Conservation (phyloP, 2,113 vertebrate species). For the Chascanopsetta lugubris region DNA sequence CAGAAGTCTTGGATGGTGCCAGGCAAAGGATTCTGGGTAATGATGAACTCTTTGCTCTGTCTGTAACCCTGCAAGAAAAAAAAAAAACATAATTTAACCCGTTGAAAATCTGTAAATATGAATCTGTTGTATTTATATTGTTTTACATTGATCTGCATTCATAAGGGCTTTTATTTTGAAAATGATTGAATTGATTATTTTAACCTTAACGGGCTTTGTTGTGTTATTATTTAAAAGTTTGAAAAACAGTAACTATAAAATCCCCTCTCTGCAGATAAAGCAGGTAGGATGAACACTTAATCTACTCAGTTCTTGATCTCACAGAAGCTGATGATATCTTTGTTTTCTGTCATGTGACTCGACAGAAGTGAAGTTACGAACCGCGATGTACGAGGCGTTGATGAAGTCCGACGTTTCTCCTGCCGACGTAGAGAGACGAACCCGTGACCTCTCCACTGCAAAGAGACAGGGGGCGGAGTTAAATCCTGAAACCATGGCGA, state of each 20-base stretch:
- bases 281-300: not conserved
- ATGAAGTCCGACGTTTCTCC: constrained; percentile 91
- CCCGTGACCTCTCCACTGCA: constrained; percentile 89
- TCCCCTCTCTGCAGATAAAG: no score
- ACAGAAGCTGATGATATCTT: no score
- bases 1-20: constrained; percentile 95
- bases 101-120: no score
- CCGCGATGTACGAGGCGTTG: constrained; percentile 91
- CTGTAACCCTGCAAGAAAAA: constrained; percentile 88
- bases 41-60: constrained; percentile 90
- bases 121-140: no score
- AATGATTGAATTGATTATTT: no score
- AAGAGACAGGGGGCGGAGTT: not conserved
- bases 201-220: no score
- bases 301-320: not conserved
- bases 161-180: no score
- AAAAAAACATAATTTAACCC: not conserved
- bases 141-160: no score
- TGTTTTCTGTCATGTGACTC: not conserved
- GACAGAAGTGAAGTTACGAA: constrained; percentile 40
- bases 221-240: no score
- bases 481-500: no score
- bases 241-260: no score
- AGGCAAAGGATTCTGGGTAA: constrained; percentile 93
- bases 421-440: constrained; percentile 83